Base-by-base conservation (phyloP, 2,113 vertebrate genomes). In the Sorex araneus region DNA sequence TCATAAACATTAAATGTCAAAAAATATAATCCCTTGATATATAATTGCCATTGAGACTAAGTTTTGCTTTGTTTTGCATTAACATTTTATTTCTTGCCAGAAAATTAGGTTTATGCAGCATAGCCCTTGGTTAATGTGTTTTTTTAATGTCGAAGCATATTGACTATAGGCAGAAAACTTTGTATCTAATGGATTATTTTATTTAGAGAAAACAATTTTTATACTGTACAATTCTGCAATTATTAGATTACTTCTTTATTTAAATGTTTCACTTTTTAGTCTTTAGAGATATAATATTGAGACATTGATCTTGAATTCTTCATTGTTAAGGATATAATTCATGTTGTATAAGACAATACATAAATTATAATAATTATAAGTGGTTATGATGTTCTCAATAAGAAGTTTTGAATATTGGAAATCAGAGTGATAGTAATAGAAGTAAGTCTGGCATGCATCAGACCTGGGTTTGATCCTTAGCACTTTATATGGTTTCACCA, bases 1-100 rank as follows among this genome's bases (percentile, higher is more conserved):
- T 87, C 74, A 40, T 74, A 84, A 86, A 18, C 19, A 47, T 85
- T 70, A 89, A 84, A 10, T 30, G 16, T 83, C 92, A 80, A 30
- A 86, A 90, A 71, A 82, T 69, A 79, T 73, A n/a, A 23, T 8
- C 57, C 71, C 30, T 95, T 91, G 75, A 47, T 79, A 83, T 13
- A 12, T 80, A 82, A 88, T 50, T 89, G 45, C 1, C 27, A 74
- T 30, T 63, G 13, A 85, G n/a, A 21, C 30, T 87, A 3, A 11
- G 3, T 60, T 21, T 60, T 19, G 57, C 18, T 76, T 90, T 90
- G 40, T 83, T 94, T 78, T 63, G n/a, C 8, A 87, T 67, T 89
- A 86, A 25, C 57, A 70, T 95, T 94, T 80, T 84, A 67, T 93
- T 43, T 88, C 93, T 83, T 90, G 43, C 36, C 45, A 40, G 60